Conservation (phyloP, 2,113 vertebrate genomes). For the Silurus glanis region DNA sequence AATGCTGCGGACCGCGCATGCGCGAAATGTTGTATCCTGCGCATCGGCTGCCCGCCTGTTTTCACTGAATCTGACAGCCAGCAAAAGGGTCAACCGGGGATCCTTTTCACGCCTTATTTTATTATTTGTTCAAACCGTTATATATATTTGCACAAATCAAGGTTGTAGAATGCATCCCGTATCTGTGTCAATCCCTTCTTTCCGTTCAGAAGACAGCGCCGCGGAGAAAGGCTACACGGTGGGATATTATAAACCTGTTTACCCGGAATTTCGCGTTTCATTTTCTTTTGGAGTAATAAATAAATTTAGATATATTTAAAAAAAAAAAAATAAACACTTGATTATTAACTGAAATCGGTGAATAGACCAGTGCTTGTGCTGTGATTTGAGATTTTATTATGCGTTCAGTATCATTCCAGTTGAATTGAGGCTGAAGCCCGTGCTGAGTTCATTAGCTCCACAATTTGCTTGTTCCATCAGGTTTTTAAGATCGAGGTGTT, state of each 20-base stretch:
- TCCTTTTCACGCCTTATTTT: background rate
- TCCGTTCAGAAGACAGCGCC: constrained; percentile 87
- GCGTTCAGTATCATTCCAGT: too few relatives aligned
- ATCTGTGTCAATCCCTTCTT: constrained; percentile 89
- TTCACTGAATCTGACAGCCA: constrained; percentile 9
- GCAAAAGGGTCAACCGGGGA: background rate
- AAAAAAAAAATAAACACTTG: background rate
- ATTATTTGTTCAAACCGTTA: too few relatives aligned
- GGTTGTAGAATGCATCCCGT: constrained; percentile 67
- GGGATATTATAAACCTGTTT: constrained; percentile 59
- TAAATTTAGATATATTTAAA: background rate
- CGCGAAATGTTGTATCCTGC: background rate
- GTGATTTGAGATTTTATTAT: background rate
- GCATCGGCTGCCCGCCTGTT: background rate
- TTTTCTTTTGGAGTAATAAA: background rate
- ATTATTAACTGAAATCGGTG: background rate
- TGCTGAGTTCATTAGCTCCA: background rate
- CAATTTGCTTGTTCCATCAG: constrained; percentile 66
- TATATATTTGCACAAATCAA: background rate
- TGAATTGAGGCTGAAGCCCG: background rate
- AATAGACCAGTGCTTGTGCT: background rate
- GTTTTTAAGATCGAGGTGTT: constrained; percentile 96
- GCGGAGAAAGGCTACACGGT: constrained; percentile 93
- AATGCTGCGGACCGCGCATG: background rate
- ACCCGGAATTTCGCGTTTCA: background rate